Conservation (phyloP, 2,797 vertebrate genomes). For the Benthosema pterotum region DNA sequence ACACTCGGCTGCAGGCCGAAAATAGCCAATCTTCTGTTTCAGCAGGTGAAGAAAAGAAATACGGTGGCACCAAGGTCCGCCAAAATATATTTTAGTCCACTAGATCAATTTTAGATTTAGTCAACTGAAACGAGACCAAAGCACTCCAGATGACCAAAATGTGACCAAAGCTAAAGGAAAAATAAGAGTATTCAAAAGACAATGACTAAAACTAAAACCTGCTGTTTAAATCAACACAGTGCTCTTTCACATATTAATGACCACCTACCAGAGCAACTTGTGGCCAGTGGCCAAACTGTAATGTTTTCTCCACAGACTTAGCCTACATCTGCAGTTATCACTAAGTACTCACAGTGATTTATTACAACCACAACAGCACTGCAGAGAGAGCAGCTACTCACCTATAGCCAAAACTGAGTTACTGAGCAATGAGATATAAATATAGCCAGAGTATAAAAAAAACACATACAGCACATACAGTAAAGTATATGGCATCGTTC, state of each 20-base stretch:
- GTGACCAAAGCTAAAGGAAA: too few species aligned
- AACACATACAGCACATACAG: background rate
- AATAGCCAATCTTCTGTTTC: too few species aligned
- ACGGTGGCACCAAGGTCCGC: too few species aligned
- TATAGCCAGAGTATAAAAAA: background rate
- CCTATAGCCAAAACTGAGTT: conserved; percentile 14
- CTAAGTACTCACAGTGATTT: background rate
- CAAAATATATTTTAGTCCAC: too few species aligned
- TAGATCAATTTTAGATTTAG: too few species aligned
- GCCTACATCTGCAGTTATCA: background rate
- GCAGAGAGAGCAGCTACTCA: background rate
- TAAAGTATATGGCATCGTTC: background rate
- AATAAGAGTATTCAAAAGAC: too few species aligned
- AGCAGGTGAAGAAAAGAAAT: too few species aligned
- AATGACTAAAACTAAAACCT: too few species aligned
- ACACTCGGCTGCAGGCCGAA: too few species aligned
- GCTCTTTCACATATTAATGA: background rate
- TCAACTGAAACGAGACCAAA: too few species aligned
- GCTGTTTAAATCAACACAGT: too few species aligned
- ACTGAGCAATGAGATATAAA: conserved; percentile 3
- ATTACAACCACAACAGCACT: background rate
- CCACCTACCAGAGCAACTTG: background rate
- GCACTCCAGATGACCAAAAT: too few species aligned
- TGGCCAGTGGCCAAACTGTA: background rate
- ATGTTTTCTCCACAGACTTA: background rate